These are phyloP conservation scores for Muschampia plurimacula DNA, from an alignment of 2,888 invertebrate genomes.

Conservation along the genomic window DNA sequence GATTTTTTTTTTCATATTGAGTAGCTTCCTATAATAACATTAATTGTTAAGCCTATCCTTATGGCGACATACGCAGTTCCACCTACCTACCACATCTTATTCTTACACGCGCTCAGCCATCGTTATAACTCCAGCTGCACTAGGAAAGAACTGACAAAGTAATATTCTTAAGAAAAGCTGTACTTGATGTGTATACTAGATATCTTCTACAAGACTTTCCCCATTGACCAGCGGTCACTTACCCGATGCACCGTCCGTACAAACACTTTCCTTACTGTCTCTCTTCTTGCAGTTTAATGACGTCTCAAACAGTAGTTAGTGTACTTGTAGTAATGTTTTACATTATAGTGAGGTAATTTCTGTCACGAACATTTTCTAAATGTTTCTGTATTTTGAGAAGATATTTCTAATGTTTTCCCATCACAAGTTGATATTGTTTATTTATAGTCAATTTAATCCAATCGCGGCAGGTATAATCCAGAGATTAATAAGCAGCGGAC, in stretches of 20 bases:
- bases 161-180: background rate
- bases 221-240: slow-evolving; percentile 14
- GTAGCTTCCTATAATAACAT: too few relatives aligned
- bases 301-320: background rate
- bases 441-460: slow-evolving; percentile 33
- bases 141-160: background rate
- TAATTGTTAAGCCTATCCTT: too few relatives aligned
- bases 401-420: background rate
- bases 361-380: background rate
- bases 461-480: slow-evolving; percentile 28
- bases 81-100: too few relatives aligned
- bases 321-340: too few relatives aligned
- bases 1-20: too few relatives aligned
- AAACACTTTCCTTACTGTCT: slow-evolving; percentile 18
- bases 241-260: slow-evolving; percentile 10
- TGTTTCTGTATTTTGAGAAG: background rate
- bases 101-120: too few relatives aligned
- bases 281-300: slow-evolving; percentile 11
- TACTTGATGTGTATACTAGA: background rate
- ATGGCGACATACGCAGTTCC: too few relatives aligned
- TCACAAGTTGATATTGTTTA: background rate
- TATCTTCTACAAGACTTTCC: slow-evolving; percentile 21
- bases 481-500: slow-evolving; percentile 30
- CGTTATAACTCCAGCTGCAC: background rate
- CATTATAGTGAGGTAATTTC: background rate